phyloP scores from a whole-genome alignment of 2,888 invertebrate genomes.

The Polylopha cassiicola region DNA sequence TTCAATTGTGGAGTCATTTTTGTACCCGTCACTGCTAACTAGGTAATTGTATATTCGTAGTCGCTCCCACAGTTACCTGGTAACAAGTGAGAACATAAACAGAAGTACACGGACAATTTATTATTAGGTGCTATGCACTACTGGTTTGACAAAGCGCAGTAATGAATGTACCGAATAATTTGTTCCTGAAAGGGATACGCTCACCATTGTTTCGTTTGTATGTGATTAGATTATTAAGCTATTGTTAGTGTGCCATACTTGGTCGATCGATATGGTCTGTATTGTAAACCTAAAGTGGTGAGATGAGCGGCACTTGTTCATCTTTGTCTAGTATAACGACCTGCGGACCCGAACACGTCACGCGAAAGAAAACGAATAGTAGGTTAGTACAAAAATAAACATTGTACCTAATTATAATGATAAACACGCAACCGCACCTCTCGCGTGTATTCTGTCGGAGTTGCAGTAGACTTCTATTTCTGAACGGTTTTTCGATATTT shows the following conservation, averaged over 20 bases:
- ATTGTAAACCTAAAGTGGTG: too few relatives aligned
- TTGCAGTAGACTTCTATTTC: constrained; percentile 2
- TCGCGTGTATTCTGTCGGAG: constrained; percentile 2
- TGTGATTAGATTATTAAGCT: constrained; percentile 18
- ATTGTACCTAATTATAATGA: constrained; percentile 34
- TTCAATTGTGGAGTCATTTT: constrained; percentile 64
- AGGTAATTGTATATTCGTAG: constrained; percentile 32
- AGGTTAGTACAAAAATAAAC: constrained; percentile 42
- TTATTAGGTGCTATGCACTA: too few relatives aligned
- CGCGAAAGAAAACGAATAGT: constrained; percentile 35
- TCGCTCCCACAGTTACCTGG: constrained; percentile 10
- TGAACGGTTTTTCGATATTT: neutral
- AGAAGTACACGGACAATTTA: too few relatives aligned
- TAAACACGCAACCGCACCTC: constrained; percentile 29
- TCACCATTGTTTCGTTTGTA: constrained; percentile 16
- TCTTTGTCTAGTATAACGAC: constrained; percentile 12
- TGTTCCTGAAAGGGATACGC: constrained; percentile 14
- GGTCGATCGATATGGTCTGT: too few relatives aligned
- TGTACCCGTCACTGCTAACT: constrained; percentile 41
- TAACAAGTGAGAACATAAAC: constrained; percentile 2
- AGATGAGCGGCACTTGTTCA: too few relatives aligned
- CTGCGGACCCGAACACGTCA: constrained; percentile 33
- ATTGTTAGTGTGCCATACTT: too few relatives aligned
- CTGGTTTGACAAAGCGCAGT: too few relatives aligned
- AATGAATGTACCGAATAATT: too few relatives aligned